Percentiles rank a stretch among this genome's conserved stretches.
phyloP scores from a whole-genome alignment of 2,888 invertebrate species.

The Noctua janthe region DNA sequence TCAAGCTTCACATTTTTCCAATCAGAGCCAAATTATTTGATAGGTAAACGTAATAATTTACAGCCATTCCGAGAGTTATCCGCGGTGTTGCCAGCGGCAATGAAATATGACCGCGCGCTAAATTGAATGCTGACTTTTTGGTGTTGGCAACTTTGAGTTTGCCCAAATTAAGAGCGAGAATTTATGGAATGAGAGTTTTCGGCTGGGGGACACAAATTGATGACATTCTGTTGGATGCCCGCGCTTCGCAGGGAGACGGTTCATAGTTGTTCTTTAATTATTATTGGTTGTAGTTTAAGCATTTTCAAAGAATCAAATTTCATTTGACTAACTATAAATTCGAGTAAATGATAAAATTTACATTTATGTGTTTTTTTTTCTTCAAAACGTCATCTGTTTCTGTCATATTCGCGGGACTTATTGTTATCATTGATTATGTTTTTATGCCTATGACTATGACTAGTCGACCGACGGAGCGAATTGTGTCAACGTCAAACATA shows the following conservation, averaged over 20 bases:
- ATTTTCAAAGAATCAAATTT: not conserved
- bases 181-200: constrained; percentile 67
- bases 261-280: constrained; percentile 11
- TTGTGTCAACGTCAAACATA: constrained; percentile 4
- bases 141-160: constrained; percentile 64
- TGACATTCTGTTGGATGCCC: constrained; percentile 43
- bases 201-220: constrained; percentile 57
- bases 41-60: constrained; percentile 65
- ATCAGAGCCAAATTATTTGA: constrained; percentile 64
- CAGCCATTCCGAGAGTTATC: constrained; percentile 56
- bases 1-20: constrained; percentile 50
- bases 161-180: constrained; percentile 64
- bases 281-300: constrained; percentile 2
- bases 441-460: not conserved
- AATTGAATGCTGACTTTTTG: constrained; percentile 69
- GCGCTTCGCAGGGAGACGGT: not conserved
- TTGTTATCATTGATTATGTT: not conserved
- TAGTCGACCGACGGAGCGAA: not conserved
- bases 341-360: not conserved
- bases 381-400: not conserved
- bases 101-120: constrained; percentile 62
- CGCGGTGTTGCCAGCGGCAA: constrained; percentile 64
- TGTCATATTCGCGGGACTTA: not conserved
- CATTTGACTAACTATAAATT: not conserved
- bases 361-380: not conserved